Percentiles rank a stretch among this genome's conserved stretches.
These are phyloP conservation scores for Lordiphosa clarofinis DNA, from an alignment of 1,140 invertebrate species.

Conservation along the genomic window DNA sequence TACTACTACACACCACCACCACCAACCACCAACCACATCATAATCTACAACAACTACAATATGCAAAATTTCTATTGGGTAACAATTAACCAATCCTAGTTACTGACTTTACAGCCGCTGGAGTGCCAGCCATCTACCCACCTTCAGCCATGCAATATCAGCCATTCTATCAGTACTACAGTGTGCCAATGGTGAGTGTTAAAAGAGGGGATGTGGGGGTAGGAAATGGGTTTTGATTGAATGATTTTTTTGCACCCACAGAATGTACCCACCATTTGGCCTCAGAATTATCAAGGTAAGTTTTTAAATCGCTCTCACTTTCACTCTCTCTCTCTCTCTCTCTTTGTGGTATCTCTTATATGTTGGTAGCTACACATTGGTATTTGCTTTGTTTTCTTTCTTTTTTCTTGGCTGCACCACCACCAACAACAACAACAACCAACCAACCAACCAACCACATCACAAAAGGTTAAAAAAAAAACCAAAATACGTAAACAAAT, in stretches of 20 bases:
- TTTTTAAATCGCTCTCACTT: slow-evolving; percentile 20
- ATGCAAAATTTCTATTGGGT: slow-evolving; percentile 30
- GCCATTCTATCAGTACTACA: slow-evolving; percentile 80
- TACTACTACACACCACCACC: slow-evolving; percentile 31
- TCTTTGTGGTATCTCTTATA: slow-evolving; percentile 29
- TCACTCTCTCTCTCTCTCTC: slow-evolving; percentile 19
- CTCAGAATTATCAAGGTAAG: slow-evolving; percentile 80
- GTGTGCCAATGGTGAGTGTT: slow-evolving; percentile 79
- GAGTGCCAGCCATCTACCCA: slow-evolving; percentile 79
- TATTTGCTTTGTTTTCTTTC: slow-evolving; percentile 64
- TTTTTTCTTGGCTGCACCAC: slow-evolving; percentile 59
- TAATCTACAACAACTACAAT: slow-evolving; percentile 13
- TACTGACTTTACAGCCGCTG: slow-evolving; percentile 79
- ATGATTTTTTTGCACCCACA: slow-evolving; percentile 15
- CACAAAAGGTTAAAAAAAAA: slow-evolving; percentile 38
- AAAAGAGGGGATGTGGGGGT: background rate
- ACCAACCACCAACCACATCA: slow-evolving; percentile 18
- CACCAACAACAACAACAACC: slow-evolving; percentile 9
- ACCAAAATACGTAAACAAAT: slow-evolving; percentile 53
- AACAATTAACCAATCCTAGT: slow-evolving; percentile 65
- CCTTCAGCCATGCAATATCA: slow-evolving; percentile 80
- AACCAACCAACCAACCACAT: slow-evolving; percentile 39
- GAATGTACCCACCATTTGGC: slow-evolving; percentile 80
- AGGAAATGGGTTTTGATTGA: background rate
- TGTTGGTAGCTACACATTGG: slow-evolving; percentile 48